Evolutionary conservation across 2,888 invertebrate genomes (phyloP).

Genomic region (Ophion slaviceki): DNA sequence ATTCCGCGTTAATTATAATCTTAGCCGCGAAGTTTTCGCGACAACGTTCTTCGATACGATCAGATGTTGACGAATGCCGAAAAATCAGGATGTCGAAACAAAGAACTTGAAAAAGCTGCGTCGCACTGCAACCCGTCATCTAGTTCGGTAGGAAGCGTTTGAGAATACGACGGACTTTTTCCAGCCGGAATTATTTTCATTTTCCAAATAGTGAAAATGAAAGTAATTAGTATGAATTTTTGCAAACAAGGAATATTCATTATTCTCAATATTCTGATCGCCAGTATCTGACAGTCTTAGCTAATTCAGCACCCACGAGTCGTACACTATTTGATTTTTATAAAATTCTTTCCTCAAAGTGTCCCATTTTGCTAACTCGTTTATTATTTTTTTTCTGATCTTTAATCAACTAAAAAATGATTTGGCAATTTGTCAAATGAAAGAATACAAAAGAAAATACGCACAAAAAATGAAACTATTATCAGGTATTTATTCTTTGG

Average conservation of each 20-base stretch:
- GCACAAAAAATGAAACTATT: too few species aligned
- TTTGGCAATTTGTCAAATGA: too few species aligned
- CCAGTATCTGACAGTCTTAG: too few species aligned
- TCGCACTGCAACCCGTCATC: neutral
- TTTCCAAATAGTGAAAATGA: neutral
- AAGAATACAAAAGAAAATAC: too few species aligned
- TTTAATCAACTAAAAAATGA: too few species aligned
- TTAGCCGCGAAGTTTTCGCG: conserved; percentile 21
- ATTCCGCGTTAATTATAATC: conserved; percentile 46
- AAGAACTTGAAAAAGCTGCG: conserved; percentile 10
- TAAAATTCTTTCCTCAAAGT: too few species aligned
- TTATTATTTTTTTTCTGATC: too few species aligned
- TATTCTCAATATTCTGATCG: neutral
- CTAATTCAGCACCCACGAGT: too few species aligned
- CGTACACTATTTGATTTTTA: too few species aligned
- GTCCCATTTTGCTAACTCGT: too few species aligned
- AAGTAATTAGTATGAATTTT: neutral
- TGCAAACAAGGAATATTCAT: neutral
- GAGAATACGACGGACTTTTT: neutral
- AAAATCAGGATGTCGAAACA: neutral
- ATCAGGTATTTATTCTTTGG: too few species aligned
- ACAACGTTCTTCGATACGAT: conserved; percentile 16
- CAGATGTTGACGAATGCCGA: conserved; percentile 16
- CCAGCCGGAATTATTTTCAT: neutral
- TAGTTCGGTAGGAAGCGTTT: neutral